Evolutionary conservation across 2,113 vertebrate species (phyloP).

Genomic region (Tachysurus fulvidraco): DNA sequence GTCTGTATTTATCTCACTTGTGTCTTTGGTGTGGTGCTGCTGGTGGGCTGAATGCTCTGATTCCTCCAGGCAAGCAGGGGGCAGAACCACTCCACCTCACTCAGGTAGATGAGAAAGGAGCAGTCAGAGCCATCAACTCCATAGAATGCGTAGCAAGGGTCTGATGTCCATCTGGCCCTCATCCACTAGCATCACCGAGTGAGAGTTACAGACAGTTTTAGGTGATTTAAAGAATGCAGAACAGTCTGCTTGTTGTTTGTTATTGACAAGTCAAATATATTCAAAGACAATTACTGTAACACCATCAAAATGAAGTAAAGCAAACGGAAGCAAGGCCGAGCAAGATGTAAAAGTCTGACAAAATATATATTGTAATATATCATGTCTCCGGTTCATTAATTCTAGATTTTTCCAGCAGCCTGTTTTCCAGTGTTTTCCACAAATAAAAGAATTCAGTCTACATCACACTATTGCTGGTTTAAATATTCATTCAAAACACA

Average conservation of each 20-base stretch:
- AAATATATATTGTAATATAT: neutral
- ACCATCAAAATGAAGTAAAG: neutral
- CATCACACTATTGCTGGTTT: neutral
- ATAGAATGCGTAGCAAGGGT: conserved; percentile 95
- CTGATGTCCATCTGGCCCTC: conserved; percentile 94
- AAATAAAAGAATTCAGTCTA: neutral
- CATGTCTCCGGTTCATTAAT: neutral
- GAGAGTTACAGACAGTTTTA: neutral
- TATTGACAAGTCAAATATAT: neutral
- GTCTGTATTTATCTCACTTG: conserved; percentile 73
- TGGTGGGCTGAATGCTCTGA: conserved; percentile 70
- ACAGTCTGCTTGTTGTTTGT: neutral
- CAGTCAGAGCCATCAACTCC: conserved; percentile 96
- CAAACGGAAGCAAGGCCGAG: too few species aligned
- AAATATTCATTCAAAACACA: neutral
- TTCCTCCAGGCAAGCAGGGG: conserved; percentile 90
- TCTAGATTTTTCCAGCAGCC: neutral
- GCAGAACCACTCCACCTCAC: conserved; percentile 98
- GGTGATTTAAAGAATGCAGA: neutral
- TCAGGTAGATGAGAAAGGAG: conserved; percentile 95
- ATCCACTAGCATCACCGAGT: conserved; percentile 83
- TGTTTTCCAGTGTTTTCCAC: neutral
- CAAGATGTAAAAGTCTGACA: neutral
- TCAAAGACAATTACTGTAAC: neutral
- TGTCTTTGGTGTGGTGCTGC: conserved; percentile 69